Base-by-base conservation (phyloP, 2,797 vertebrate genomes). In the Periophthalmus magnuspinnatus region DNA sequence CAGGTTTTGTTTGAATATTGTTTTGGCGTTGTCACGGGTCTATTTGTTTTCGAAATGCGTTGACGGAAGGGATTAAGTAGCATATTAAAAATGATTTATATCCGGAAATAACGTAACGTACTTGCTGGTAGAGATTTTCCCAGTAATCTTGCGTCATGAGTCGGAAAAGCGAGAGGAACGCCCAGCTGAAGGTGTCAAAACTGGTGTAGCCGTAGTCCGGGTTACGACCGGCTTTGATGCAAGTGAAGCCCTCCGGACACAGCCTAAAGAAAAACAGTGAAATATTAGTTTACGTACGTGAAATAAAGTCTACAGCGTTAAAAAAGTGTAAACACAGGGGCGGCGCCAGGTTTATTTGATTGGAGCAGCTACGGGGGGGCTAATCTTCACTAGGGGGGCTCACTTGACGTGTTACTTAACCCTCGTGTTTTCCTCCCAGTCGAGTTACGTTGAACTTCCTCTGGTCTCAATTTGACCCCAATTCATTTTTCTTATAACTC, bases 121-220 rank as follows among this genome's bases (percentile, higher is more conserved):
- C 97, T 96, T 97, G 94, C 81, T 98, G 97, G 84, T 98, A 99
- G 82, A 99, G 96, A 88, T 97, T 97, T 89, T 99, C 97, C 97
- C 97, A 99, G 88, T 71, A 97, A 92, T 99, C 97, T 92, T 99
- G 97, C 78, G 97, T 99, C 97, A 99, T 99, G 84, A 99, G 94
- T 54, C 97, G 93, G 93, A 99, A 99, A 81, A 99, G 92, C 11
- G 97, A 98, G 73, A 99, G 94, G 90, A 99, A 99, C 14, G 97
- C 97, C 97, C 97, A 99, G 89, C 96, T 94, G 89, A 99, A 99
- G 45, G 95, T 95, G 85, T 99, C 97, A 73, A 98, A 99, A 89
- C 97, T 99, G 60, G 97, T 99, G 83, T 99, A 99, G 89, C 94
- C 97, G 33, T 96, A 99, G 92, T 99, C 92, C 52, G 97, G 97